phyloP scores from a whole-genome alignment of 2,797 vertebrate genomes.

The Phrynocephalus guinanensis region DNA sequence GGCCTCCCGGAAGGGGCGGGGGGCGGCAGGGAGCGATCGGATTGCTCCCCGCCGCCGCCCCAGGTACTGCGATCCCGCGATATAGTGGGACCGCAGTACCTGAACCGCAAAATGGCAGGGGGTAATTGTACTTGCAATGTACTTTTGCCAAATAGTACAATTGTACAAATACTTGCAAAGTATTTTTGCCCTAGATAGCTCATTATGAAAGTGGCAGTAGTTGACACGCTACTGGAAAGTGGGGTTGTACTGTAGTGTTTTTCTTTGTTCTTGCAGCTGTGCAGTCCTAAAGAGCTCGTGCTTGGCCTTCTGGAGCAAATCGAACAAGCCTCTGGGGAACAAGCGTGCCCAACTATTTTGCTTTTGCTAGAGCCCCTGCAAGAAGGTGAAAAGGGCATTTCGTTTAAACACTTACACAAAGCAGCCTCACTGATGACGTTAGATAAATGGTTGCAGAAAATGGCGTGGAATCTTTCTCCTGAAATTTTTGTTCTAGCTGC shows the following conservation, averaged over 20 bases:
- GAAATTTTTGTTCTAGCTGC: neutral
- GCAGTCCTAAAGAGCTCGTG: constrained; percentile 94
- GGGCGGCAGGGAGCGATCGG: no score
- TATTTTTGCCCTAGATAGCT: neutral
- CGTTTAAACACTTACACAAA: constrained; percentile 24
- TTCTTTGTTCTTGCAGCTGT: constrained; percentile 80
- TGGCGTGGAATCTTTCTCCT: neutral
- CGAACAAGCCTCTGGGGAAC: constrained; percentile 86
- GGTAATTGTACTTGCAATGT: no score
- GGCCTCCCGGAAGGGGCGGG: no score
- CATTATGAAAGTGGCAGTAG: neutral
- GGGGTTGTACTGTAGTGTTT: neutral
- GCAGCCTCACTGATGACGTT: constrained; percentile 7
- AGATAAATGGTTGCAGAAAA: constrained; percentile 25
- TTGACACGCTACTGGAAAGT: neutral
- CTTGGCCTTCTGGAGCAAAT: constrained; percentile 94
- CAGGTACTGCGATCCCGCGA: no score
- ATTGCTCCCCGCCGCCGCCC: no score
- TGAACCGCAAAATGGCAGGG: no score
- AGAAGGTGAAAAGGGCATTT: constrained; percentile 81
- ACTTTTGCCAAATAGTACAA: no score
- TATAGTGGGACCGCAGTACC: no score
- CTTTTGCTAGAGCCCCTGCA: constrained; percentile 90
- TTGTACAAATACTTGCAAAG: no score
- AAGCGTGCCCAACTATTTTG: constrained; percentile 83